Conservation (phyloP, 2,113 vertebrate species). For the Calyptommatus sinebrachiatus region DNA sequence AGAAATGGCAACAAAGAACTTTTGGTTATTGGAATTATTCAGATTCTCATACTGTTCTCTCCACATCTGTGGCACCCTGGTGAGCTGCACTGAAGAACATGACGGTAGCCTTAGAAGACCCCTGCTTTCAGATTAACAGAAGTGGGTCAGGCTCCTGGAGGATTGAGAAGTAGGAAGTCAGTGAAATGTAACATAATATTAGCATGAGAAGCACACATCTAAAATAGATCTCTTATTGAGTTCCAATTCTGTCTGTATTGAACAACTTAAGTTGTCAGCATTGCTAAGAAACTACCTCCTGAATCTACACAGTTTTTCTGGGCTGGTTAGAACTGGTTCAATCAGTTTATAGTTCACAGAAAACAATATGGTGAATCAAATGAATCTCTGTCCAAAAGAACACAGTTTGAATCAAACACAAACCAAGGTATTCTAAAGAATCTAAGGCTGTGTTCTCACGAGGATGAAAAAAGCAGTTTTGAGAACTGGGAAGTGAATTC, state of each 20-base stretch:
- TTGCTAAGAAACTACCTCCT: background rate
- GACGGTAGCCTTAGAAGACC: background rate
- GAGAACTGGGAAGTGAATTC: too few species aligned
- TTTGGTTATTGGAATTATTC: background rate
- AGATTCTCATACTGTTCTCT: background rate
- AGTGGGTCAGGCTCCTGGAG: background rate
- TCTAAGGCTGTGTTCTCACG: too few species aligned
- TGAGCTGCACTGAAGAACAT: background rate
- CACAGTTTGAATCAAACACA: too few species aligned
- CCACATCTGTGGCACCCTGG: background rate
- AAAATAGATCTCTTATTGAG: background rate
- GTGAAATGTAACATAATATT: constrained; percentile 21
- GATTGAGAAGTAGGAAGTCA: constrained; percentile 6
- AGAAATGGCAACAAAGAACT: background rate
- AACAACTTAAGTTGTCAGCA: background rate
- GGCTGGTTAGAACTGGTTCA: too few species aligned
- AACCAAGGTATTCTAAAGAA: too few species aligned
- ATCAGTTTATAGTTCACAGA: too few species aligned
- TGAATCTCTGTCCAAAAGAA: too few species aligned
- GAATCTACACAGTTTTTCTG: background rate
- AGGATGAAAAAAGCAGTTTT: too few species aligned
- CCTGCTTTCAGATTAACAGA: constrained; percentile 5
- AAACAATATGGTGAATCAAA: too few species aligned
- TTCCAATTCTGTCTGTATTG: background rate
- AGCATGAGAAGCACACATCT: background rate